Evolutionary conservation across 2,888 invertebrate species (phyloP).

Genomic region (Catotricha subobsoleta): DNA sequence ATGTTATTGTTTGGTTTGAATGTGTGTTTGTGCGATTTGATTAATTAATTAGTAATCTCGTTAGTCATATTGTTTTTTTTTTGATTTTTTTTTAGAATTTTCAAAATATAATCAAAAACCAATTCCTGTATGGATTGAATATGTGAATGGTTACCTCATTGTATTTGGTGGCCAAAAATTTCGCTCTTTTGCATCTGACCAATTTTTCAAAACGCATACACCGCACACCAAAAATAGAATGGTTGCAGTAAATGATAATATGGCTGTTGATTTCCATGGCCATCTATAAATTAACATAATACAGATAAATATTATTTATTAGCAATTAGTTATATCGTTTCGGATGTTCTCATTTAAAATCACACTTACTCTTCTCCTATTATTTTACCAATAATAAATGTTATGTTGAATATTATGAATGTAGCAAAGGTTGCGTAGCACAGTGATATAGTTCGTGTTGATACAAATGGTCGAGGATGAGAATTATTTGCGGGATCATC

Average conservation of each 20-base stretch:
- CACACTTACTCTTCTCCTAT: conserved; percentile 24
- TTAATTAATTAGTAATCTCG: too few relatives aligned
- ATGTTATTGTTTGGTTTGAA: too few relatives aligned
- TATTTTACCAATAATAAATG: conserved; percentile 25
- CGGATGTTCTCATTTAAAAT: background rate
- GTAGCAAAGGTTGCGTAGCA: conserved; percentile 29
- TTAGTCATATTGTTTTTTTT: too few relatives aligned
- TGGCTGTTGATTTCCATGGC: conserved; percentile 25
- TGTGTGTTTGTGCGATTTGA: too few relatives aligned
- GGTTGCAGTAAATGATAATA: conserved; percentile 24
- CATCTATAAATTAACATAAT: conserved; percentile 14
- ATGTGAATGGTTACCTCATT: conserved; percentile 17
- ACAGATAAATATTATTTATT: background rate
- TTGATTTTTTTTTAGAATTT: background rate
- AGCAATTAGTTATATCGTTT: background rate
- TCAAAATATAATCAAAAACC: conserved; percentile 11
- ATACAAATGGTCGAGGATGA: conserved; percentile 18
- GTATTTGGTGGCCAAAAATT: conserved; percentile 30
- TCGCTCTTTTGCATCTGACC: conserved; percentile 26
- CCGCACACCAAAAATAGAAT: conserved; percentile 22
- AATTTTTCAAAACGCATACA: conserved; percentile 24
- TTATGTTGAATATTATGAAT: conserved; percentile 23
- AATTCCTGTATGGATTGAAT: conserved; percentile 5
- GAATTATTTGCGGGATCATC: conserved; percentile 28
- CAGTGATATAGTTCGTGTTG: conserved; percentile 24